Evolutionary conservation across 2,113 vertebrate species (phyloP), one percentile per base, ranked within the genome.

Genomic region (Psilopogon haemacephalus): DNA sequence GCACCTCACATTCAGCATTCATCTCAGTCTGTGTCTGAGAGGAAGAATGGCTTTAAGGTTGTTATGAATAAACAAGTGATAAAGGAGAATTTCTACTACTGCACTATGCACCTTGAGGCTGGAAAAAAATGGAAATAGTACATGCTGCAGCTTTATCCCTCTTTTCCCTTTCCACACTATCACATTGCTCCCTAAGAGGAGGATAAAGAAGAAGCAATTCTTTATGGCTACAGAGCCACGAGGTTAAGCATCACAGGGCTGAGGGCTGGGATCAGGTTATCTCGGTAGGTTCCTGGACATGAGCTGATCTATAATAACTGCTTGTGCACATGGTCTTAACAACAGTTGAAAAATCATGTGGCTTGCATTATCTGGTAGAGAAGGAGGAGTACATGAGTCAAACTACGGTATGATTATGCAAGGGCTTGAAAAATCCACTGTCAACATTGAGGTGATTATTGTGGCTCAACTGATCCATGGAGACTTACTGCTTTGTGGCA

Each of bases 351-450:
- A 68, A 54, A 84, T 20, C 14, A 19, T 1, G 19, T 26, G 18
- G n/a, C 18, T 72, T 40, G 33, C 1, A 1, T 64, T 85, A 35
- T 15, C 58, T 75, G 64, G 15, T 38, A 38, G 5, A 12, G 32
- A 12, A 12, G 32, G 32, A 77, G n/a, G 14, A 5, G 1, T 58
- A 56, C 42, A 48, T 4, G 23, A 69, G 20, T 63, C n/a, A 77
- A 80, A 67, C 35, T 70, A 15, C 64, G 70, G 20, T 21, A 12
- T 20, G 65, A 20, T 44, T 54, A 27, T 59, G 40, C 18, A 58
- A 77, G 18, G 40, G 7, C 52, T 88, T 78, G 50, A 33, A 56
- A 72, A 37, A 10, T 0, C 1, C 8, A 6, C 14, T 4, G 0
- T 32, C n/a, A 65, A 11, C 9, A 8, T 5, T 44, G 54, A 58